These are phyloP conservation scores for Phoenoteleia sp. DNA, from an alignment of 2,888 invertebrate genomes.

Conservation along the genomic window DNA sequence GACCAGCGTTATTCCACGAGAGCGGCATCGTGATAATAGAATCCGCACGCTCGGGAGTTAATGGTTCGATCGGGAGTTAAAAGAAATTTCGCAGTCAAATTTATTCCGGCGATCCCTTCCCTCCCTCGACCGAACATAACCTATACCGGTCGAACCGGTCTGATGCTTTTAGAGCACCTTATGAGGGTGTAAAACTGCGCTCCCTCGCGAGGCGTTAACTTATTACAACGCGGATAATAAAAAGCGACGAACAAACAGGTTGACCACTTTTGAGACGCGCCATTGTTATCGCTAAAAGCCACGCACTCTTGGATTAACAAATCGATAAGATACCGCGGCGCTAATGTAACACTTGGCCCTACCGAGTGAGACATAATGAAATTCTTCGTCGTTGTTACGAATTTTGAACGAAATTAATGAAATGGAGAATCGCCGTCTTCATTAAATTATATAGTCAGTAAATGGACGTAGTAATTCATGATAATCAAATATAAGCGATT, in stretches of 20 bases:
- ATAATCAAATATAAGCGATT: too few species aligned
- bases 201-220: conserved; percentile 61
- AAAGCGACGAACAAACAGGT: conserved; percentile 23
- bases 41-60: conserved; percentile 76
- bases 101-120: conserved; percentile 61
- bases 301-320: conserved; percentile 57
- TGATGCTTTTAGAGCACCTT: conserved; percentile 58
- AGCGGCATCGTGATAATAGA: conserved; percentile 78
- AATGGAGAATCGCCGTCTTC: too few species aligned
- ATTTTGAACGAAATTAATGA: too few species aligned
- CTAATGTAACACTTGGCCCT: conserved; percentile 33
- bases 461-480: too few species aligned
- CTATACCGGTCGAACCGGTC: conserved; percentile 68
- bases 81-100: conserved; percentile 74
- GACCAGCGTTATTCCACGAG: conserved; percentile 69
- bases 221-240: conserved; percentile 55
- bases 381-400: too few species aligned
- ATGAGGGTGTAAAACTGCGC: conserved; percentile 55
- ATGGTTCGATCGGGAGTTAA: conserved; percentile 68
- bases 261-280: conserved; percentile 37
- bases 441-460: too few species aligned
- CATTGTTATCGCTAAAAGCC: conserved; percentile 69
- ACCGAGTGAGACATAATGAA: conserved; percentile 45
- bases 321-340: conserved; percentile 58
- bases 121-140: conserved; percentile 54